Base-by-base conservation (phyloP, 2,888 invertebrate genomes). In the Cyaniris semiargus region DNA sequence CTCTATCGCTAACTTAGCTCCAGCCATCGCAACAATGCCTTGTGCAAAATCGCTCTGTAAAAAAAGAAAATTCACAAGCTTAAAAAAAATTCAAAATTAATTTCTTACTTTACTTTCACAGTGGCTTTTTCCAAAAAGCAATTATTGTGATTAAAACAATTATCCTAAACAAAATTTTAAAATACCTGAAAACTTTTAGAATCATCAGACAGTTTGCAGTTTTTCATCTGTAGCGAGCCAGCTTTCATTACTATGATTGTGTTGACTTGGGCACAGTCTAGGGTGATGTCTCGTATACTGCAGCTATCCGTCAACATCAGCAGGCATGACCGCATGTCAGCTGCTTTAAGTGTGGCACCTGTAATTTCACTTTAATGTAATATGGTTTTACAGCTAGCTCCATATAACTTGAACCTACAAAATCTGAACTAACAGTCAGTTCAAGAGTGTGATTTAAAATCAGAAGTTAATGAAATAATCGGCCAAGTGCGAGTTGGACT, bases 41-140 rank as follows among this genome's bases (percentile, higher is more conserved):
- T 92, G 93, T 0, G 90, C 89, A 79, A 93, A 93, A 79, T 93
- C 91, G 80, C 90, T 89, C 93, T 94, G 87, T 1, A 79, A 80
- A 78, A 87, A 85, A 15, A 6, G 2, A 53, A 31, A n/a, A 70
- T 70, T 34, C 10, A 18, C 0, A 71, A 80, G 13, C 10, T 10
- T 44, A 13, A 0, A 44, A 44, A 8, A 7, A 34, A 34, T 6
- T 6, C 34, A 34, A 34, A 34, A 34, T 5, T 34, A 34, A 34
- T 6, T 5, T 5, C 5, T 34, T 6, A 5, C 0, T 6, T 34
- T 34, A 34, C 34, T 34, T 34, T 34, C 5, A 34, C 5, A 34
- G 34, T 34, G 34, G 34, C 34, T 6, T 34, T 34, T 34, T 34
- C 34, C 6, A 5, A 34, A 6, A 27, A 27, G 27, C 27, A 27